Percentiles rank a stretch among this genome's conserved stretches.
Conservation (phyloP, 2,797 vertebrate genomes). For the Florisuga fusca region DNA sequence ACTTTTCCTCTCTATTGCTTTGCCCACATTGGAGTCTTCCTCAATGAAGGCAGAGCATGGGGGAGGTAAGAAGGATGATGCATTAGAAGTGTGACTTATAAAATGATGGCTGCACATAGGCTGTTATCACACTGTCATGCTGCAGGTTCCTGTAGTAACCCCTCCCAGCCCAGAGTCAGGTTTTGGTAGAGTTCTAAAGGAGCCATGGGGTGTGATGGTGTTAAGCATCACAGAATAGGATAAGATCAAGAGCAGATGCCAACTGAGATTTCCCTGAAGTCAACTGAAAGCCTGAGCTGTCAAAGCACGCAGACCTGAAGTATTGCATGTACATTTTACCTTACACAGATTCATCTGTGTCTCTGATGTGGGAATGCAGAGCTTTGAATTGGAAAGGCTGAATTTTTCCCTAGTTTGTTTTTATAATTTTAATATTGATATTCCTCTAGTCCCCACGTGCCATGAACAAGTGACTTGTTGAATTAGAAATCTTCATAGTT, state of each 20-base stretch:
- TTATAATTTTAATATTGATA: not conserved
- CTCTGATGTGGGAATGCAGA: not conserved
- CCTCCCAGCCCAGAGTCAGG: not conserved
- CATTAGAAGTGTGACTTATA: not conserved
- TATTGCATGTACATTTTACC: not conserved
- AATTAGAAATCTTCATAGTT: not conserved
- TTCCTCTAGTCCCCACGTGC: not conserved
- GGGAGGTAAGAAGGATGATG: not conserved
- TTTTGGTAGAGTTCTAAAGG: not conserved
- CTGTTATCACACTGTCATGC: not conserved
- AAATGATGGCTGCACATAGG: not conserved
- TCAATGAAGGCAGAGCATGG: not conserved
- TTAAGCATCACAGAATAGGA: not conserved
- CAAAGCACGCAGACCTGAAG: not conserved
- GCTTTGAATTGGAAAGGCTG: not conserved
- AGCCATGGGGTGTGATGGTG: not conserved
- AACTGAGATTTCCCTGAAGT: not conserved
- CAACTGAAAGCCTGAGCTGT: not conserved
- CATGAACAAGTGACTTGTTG: not conserved
- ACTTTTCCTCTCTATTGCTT: not conserved
- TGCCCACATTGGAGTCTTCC: not conserved
- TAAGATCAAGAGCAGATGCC: not conserved
- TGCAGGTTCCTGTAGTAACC: rapidly evolving
- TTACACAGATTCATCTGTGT: not conserved
- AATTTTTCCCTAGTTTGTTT: not conserved